These are phyloP conservation scores for Molorchus minor DNA, from an alignment of 2,888 invertebrate genomes.

Conservation along the genomic window DNA sequence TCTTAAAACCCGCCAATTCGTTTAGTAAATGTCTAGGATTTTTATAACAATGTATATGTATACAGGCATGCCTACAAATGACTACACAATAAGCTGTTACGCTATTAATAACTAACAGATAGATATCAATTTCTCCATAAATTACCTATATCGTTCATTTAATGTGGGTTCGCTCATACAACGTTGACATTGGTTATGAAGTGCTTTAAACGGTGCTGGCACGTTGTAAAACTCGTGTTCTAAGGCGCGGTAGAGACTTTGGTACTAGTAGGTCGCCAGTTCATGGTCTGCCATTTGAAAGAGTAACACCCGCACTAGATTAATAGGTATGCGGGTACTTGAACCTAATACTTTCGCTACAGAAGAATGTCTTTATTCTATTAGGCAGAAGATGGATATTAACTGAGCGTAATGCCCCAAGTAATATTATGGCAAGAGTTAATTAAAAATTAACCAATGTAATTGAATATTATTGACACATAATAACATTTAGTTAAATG, in stretches of 20 bases:
- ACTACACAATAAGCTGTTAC: background rate
- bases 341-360: slow-evolving; percentile 14
- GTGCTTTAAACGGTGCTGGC: slow-evolving; percentile 5
- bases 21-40: background rate
- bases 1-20: background rate
- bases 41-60: background rate
- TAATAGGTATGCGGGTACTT: slow-evolving; percentile 9
- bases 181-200: slow-evolving; percentile 21
- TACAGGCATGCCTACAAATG: background rate
- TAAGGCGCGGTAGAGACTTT: slow-evolving; percentile 24
- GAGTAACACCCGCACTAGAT: slow-evolving; percentile 20
- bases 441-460: background rate
- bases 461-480: background rate
- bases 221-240: slow-evolving; percentile 30
- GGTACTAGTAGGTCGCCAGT: slow-evolving; percentile 25
- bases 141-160: background rate
- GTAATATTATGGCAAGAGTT: background rate
- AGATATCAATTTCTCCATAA: background rate
- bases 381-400: background rate
- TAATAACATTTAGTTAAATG: background rate
- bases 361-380: background rate
- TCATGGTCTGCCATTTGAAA: slow-evolving; percentile 28
- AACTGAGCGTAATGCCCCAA: slow-evolving; percentile 1
- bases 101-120: background rate
- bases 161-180: background rate